Percentiles rank a stretch among this genome's conserved stretches.
Conservation (phyloP, 2,797 vertebrate genomes). For the Onychomys torridus region DNA sequence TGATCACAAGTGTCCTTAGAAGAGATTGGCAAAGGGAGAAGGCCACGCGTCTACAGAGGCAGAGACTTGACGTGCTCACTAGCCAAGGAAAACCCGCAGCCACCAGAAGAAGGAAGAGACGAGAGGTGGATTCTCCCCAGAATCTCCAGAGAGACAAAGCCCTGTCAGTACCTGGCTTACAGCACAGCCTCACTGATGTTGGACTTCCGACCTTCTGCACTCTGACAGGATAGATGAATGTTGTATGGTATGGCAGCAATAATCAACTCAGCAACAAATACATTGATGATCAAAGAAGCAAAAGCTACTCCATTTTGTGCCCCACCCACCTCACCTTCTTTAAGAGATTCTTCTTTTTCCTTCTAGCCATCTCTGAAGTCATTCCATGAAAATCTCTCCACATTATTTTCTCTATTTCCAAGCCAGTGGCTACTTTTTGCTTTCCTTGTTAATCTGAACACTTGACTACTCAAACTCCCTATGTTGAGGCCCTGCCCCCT, state of each 20-base stretch:
- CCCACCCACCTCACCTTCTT: background rate
- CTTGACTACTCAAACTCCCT: background rate
- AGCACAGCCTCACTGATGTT: background rate
- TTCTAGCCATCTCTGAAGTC: background rate
- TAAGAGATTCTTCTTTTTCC: background rate
- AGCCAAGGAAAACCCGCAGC: background rate
- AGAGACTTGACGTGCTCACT: background rate
- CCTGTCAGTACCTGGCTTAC: background rate
- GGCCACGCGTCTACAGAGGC: background rate
- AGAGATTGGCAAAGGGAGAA: background rate
- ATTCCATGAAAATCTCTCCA: background rate
- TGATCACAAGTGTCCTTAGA: background rate
- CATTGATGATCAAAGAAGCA: background rate
- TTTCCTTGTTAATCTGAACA: background rate
- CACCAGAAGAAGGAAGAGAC: background rate
- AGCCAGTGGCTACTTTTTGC: background rate
- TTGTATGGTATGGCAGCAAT: background rate
- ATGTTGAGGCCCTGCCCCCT: background rate
- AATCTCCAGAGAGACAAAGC: accelerated
- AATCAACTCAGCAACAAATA: background rate
- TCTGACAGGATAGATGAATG: background rate
- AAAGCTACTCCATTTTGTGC: background rate
- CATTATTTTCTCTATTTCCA: background rate
- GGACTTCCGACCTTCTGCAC: background rate
- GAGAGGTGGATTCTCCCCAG: background rate